phyloP scores from a whole-genome alignment of 2,113 vertebrate genomes.

The Dendrocopos noguchii region DNA sequence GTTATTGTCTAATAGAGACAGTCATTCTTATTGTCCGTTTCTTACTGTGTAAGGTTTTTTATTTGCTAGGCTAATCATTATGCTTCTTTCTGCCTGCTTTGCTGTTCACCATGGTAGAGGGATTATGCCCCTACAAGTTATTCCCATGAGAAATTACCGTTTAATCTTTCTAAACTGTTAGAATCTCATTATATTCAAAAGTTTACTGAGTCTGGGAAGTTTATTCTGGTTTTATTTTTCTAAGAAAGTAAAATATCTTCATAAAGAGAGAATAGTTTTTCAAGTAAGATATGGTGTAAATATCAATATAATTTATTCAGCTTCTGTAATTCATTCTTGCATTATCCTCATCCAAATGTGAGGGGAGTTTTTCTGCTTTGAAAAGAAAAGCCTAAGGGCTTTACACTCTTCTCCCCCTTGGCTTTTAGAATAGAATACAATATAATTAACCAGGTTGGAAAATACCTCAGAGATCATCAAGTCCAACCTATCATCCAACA shows the following conservation, averaged over 20 bases:
- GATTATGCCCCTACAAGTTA: not conserved
- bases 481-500: too few species aligned
- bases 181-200: not conserved
- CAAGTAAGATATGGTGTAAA: not conserved
- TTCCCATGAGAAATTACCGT: not conserved
- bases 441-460: too few species aligned
- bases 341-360: not conserved
- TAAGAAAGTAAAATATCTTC: not conserved
- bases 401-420: not conserved
- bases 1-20: not conserved
- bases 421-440: too few species aligned
- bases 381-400: not conserved
- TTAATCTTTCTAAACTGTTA: not conserved
- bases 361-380: not conserved
- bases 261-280: not conserved
- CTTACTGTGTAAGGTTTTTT: not conserved
- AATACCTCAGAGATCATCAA: too few species aligned
- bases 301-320: not conserved
- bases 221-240: not conserved
- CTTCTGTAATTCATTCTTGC: not conserved
- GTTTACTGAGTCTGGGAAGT: not conserved
- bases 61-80: not conserved
- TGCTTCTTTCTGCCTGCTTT: not conserved
- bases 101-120: rapidly evolving
- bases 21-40: not conserved